Percentiles rank a stretch among this genome's conserved stretches.
Evolutionary conservation across 1,140 invertebrate species (phyloP).

Genomic region (Drosophila sucinea): DNA sequence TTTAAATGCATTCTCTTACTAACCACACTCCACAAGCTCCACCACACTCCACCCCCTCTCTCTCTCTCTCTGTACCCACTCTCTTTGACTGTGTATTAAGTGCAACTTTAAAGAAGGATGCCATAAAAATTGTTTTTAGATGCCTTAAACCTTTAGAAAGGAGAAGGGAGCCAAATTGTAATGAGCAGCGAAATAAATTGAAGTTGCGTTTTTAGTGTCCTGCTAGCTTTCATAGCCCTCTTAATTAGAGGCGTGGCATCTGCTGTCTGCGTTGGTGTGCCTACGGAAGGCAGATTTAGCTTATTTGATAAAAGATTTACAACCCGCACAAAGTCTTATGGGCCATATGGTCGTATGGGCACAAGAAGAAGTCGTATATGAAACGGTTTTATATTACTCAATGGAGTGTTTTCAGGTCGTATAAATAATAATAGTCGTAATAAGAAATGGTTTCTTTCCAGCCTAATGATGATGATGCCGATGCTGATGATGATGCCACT

Average conservation of each 20-base stretch:
- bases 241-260: conserved; percentile 32
- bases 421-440: conserved; percentile 46
- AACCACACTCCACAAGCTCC: conserved; percentile 11
- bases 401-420: conserved; percentile 31
- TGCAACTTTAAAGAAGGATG: conserved; percentile 68
- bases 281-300: conserved; percentile 25
- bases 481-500: not conserved
- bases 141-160: conserved; percentile 22
- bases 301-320: conserved; percentile 46
- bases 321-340: conserved; percentile 18
- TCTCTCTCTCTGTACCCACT: not conserved
- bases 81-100: conserved; percentile 37
- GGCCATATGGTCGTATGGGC: conserved; percentile 8
- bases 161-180: conserved; percentile 14
- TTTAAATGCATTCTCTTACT: conserved; percentile 55
- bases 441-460: conserved; percentile 18
- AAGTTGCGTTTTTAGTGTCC: conserved; percentile 35
- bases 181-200: conserved; percentile 15
- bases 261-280: not conserved
- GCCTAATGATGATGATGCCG: conserved; percentile 1
- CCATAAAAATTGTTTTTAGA: conserved; percentile 55
- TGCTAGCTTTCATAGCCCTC: not conserved
- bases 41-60: not conserved
- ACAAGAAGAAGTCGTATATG: conserved; percentile 20
- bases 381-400: conserved; percentile 25